Evolutionary conservation across 2,797 vertebrate genomes (phyloP).

Genomic region (Synaphobranchus kaupii): DNA sequence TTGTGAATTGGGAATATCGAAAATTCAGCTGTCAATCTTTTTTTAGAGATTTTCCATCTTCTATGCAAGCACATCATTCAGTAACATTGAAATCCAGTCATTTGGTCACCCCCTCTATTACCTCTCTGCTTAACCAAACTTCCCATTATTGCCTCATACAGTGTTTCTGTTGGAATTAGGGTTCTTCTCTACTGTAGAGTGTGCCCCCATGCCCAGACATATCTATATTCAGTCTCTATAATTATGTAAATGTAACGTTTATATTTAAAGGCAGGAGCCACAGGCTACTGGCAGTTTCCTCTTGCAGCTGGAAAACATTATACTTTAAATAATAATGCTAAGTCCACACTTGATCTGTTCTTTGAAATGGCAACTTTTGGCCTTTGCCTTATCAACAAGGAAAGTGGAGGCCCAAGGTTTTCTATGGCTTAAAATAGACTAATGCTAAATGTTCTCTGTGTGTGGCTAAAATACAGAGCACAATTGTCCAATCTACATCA

Average conservation of each 20-base stretch:
- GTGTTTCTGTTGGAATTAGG: slow-evolving; percentile 71
- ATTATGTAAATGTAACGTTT: slow-evolving; percentile 91
- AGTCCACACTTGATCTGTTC: slow-evolving; percentile 60
- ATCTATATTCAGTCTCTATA: slow-evolving; percentile 84
- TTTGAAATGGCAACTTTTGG: slow-evolving; percentile 57
- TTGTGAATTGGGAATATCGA: background rate
- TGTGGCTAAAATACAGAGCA: slow-evolving; percentile 22
- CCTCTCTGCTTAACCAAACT: slow-evolving; percentile 73
- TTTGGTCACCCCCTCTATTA: slow-evolving; percentile 38
- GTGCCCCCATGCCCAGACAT: slow-evolving; percentile 78
- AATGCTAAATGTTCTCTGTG: background rate
- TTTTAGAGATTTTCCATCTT: background rate
- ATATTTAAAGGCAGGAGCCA: slow-evolving; percentile 92
- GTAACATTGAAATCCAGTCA: slow-evolving; percentile 57
- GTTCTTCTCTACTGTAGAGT: slow-evolving; percentile 69
- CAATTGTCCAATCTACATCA: slow-evolving; percentile 34
- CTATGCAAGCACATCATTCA: slow-evolving; percentile 55
- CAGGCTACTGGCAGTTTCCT: slow-evolving; percentile 80
- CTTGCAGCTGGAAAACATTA: slow-evolving; percentile 88
- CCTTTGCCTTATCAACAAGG: slow-evolving; percentile 50
- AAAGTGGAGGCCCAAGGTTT: slow-evolving; percentile 52
- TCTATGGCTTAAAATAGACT: slow-evolving; percentile 31
- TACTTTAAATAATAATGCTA: slow-evolving; percentile 75
- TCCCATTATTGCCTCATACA: slow-evolving; percentile 72
- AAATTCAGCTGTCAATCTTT: slow-evolving; percentile 14